Evolutionary conservation across 2,888 invertebrate species (phyloP), one percentile per base, ranked within the genome.

Genomic region (Melipona bicolor): DNA sequence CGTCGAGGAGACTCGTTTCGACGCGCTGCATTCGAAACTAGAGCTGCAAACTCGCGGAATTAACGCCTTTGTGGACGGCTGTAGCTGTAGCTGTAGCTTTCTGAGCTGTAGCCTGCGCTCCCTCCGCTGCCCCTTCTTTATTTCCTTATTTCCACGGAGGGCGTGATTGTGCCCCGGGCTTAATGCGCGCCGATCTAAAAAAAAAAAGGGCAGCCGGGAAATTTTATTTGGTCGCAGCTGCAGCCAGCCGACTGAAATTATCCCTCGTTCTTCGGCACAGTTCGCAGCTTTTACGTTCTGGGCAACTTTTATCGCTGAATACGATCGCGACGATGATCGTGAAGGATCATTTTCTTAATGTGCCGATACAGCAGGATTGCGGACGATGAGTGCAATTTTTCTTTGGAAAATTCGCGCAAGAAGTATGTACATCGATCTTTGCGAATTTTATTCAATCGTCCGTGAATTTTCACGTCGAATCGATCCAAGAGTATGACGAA

Each of bases 201-300:
- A 75, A 56, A 9, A 36, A 36, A 6, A 36, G 0, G 6, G n/a
- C 61, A 21, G 17, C 52, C 62, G 43, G 21, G n/a, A 17, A 49
- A 68, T 73, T 79, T 79, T 64, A 79, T 79, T 79, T 64, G 6
- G 36, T 36, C 79, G 21, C 69, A 56, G 69, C 79, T 79, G 79
- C 50, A 24, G 36, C 32, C 27, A 32, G 2, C 56, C n/a, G 24
- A 17, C 62, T 17, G 59, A 43, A 79, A 75, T 79, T 69, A 64
- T 75, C 69, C 54, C 62, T 24, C 49, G 32, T 76, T 75, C 49
- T 27, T 68, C 24, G 11, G 17, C 27, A 62, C 27, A 32, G 68
- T 75, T 79, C 52, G 13, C 27, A 24, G 43, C 27, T 52, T 68
- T 68, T 54, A 68, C n/a, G 19, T 13, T 62, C 27, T 15, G 21